These are phyloP conservation scores for Cardinalis cardinalis DNA, from an alignment of 2,113 vertebrate genomes.

Conservation along the genomic window DNA sequence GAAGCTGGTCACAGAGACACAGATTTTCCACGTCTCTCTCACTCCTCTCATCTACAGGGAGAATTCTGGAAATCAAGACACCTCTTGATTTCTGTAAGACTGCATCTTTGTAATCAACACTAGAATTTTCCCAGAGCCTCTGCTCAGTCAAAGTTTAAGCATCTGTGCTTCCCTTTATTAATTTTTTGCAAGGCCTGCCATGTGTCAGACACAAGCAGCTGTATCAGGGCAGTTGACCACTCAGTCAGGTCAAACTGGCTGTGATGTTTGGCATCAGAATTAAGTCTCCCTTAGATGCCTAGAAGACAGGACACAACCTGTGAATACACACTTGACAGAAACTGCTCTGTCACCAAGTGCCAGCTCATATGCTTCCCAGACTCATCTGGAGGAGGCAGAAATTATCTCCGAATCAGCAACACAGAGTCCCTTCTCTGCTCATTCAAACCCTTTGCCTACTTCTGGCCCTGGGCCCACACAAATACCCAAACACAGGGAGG, in stretches of 20 bases:
- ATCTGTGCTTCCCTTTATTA: background rate
- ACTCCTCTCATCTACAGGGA: background rate
- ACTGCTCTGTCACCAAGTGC: background rate
- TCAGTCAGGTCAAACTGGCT: background rate
- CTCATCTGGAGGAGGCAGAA: constrained; percentile 3
- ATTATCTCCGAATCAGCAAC: background rate
- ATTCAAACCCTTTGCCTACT: background rate
- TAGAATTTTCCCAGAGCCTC: background rate
- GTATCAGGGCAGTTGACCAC: background rate
- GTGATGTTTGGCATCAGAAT: background rate
- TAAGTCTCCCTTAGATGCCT: background rate
- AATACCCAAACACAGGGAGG: background rate
- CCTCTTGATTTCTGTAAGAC: background rate
- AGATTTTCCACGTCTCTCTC: background rate
- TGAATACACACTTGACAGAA: background rate
- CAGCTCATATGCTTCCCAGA: background rate
- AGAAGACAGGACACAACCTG: background rate
- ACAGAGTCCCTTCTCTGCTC: background rate
- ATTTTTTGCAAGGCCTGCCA: background rate
- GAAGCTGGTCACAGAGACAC: background rate
- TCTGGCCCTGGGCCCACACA: background rate
- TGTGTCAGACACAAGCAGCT: background rate
- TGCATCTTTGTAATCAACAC: background rate
- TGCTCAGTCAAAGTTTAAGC: background rate
- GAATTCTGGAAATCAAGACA: background rate